Evolutionary conservation across 2,888 invertebrate species (phyloP).

Genomic region (Machimus rusticus): DNA sequence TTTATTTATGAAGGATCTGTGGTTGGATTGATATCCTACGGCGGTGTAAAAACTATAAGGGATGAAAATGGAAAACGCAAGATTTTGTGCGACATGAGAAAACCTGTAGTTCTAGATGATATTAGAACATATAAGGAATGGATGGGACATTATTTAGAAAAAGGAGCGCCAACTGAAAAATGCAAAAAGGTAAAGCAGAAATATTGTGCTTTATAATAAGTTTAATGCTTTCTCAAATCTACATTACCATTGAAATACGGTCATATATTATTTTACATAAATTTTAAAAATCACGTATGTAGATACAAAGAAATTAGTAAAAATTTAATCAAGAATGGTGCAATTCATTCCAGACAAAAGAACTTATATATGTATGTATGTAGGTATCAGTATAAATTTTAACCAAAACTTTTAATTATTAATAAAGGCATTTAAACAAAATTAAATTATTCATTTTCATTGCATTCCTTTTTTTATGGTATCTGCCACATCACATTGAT

Average conservation of each 20-base stretch:
- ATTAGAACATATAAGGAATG: background rate
- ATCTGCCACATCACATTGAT: background rate
- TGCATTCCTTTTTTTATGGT: too few species aligned
- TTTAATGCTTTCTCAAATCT: background rate
- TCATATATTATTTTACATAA: too few species aligned
- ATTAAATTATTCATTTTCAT: too few species aligned
- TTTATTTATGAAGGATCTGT: background rate
- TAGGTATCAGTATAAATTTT: too few species aligned
- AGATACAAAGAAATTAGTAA: too few species aligned
- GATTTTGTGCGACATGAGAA: background rate
- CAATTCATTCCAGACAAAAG: background rate
- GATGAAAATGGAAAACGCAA: background rate
- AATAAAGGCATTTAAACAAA: too few species aligned
- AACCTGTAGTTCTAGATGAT: background rate
- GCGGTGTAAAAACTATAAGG: background rate
- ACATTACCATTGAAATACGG: too few species aligned
- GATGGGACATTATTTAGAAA: background rate
- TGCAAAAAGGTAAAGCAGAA: background rate
- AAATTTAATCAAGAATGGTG: too few species aligned
- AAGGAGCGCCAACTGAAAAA: background rate
- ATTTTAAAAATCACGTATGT: too few species aligned
- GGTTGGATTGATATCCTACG: background rate
- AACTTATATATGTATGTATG: too few species aligned
- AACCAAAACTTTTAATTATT: too few species aligned
- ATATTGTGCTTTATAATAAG: background rate